Evolutionary conservation across 2,888 invertebrate species (phyloP), one percentile per base, ranked within the genome.

Genomic region (Leptinotarsa rubiginosa): DNA sequence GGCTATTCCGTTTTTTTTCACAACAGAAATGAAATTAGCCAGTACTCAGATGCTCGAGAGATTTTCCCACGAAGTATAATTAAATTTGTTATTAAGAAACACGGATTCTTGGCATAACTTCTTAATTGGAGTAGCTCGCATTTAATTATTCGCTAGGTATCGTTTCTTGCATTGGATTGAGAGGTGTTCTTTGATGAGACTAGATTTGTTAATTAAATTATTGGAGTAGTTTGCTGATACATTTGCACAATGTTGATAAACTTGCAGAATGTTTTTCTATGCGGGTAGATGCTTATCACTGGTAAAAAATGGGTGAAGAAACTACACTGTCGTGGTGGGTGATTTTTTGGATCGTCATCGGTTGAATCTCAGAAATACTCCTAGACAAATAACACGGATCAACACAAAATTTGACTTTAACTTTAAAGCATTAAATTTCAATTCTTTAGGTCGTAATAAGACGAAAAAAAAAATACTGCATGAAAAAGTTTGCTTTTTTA

Each of bases 61-160:
- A 62, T 62, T 62, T 62, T 62, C 62, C 62, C 62, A 62, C 62
- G 62, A 62, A 62, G 2, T 15, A 62, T 41, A 62, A 62, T 62
- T 62, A 41, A 62, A n/a, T 31, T 16, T 15, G 62, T 62, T 31
- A 41, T 62, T 31, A 62, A 5, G 62, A 62, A 41, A 41, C 25
- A 62, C n/a, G 62, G 41, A 62, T 62, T 62, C 31, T 62, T 62
- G 7, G 62, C 62, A 62, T 62, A 62, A n/a, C 62, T 62, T 15
- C 41, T 41, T 62, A 62, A 62, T 62, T 62, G 62, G 62, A 62
- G 62, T 62, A 31, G 15, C 16, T 56, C 56, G 25, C 56, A 22
- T 56, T 62, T 31, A 62, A 31, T 62, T 62, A 62, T 41, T 62
- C 10, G 62, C 62, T 31, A 31, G 62, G 41, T 41, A 62, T 62